Evolutionary conservation across 2,888 invertebrate genomes (phyloP).

Genomic region (Mesorhabditis sp.): DNA sequence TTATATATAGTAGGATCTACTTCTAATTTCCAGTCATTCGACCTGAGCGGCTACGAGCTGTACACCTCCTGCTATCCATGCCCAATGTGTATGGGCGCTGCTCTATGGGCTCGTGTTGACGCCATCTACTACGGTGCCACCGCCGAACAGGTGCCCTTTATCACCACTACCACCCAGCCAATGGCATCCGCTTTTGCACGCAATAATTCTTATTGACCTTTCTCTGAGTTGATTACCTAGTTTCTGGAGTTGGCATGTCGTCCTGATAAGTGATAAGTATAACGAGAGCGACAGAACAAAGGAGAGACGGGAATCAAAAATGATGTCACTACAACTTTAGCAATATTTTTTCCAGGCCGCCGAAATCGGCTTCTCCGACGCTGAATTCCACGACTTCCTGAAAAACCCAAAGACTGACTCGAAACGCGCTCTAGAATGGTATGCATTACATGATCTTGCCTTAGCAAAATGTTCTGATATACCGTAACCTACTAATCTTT

Average conservation of each 20-base stretch:
- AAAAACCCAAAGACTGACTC: slow-evolving; percentile 42
- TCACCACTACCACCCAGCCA: neutral
- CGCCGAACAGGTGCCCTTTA: slow-evolving; percentile 35
- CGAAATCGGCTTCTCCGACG: slow-evolving; percentile 48
- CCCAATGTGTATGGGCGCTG: slow-evolving; percentile 55
- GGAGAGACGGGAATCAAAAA: neutral
- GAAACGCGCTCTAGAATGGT: slow-evolving; percentile 9
- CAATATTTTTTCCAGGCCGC: slow-evolving; percentile 32
- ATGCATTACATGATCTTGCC: neutral
- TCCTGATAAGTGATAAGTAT: too few species aligned
- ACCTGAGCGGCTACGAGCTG: slow-evolving; percentile 43
- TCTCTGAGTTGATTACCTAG: too few species aligned
- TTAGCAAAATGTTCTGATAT: neutral
- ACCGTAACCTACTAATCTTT: neutral
- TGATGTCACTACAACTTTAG: neutral
- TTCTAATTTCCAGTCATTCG: slow-evolving; percentile 19
- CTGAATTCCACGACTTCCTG: slow-evolving; percentile 49
- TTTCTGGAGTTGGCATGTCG: too few species aligned
- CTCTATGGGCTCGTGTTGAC: slow-evolving; percentile 49
- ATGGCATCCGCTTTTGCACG: neutral
- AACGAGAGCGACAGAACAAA: too few species aligned
- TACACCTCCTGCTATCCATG: slow-evolving; percentile 55
- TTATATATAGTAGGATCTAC: neutral
- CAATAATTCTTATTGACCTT: too few species aligned
- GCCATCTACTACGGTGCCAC: slow-evolving; percentile 51